These are phyloP conservation scores for Avahi laniger DNA, from an alignment of 2,797 vertebrate genomes.

Conservation along the genomic window DNA sequence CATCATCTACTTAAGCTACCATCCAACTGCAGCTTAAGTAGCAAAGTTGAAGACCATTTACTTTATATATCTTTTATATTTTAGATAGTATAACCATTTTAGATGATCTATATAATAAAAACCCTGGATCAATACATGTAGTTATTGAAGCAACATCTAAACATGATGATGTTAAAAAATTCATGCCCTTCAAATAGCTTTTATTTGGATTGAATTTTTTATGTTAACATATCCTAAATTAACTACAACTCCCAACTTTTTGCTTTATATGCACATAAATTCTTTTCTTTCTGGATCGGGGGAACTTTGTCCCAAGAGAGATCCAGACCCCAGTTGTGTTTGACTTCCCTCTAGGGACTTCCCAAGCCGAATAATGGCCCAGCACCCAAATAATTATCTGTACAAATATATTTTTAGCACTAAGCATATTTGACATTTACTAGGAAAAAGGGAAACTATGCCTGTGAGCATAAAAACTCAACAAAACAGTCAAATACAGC, in stretches of 20 bases:
- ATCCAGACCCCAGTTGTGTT: neutral
- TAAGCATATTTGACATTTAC: neutral
- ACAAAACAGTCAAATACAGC: neutral
- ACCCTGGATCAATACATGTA: neutral
- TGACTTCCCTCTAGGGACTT: neutral
- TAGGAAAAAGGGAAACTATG: neutral
- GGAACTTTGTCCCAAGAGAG: neutral
- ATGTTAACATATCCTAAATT: conserved; percentile 3
- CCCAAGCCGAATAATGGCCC: conserved; percentile 6
- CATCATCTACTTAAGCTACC: neutral
- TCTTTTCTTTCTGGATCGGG: neutral
- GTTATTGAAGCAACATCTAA: neutral
- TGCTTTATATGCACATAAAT: neutral
- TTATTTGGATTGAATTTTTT: neutral
- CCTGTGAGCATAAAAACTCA: neutral
- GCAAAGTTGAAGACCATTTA: neutral
- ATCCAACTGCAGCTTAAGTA: neutral
- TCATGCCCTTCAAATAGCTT: neutral
- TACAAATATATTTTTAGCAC: neutral
- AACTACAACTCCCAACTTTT: neutral
- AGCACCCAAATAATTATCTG: neutral
- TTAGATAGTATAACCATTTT: neutral
- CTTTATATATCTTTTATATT: neutral
- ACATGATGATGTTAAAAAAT: neutral
- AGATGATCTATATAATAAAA: neutral